Conservation (phyloP, 2,888 invertebrate species). For the Cataglyphis albicans region DNA sequence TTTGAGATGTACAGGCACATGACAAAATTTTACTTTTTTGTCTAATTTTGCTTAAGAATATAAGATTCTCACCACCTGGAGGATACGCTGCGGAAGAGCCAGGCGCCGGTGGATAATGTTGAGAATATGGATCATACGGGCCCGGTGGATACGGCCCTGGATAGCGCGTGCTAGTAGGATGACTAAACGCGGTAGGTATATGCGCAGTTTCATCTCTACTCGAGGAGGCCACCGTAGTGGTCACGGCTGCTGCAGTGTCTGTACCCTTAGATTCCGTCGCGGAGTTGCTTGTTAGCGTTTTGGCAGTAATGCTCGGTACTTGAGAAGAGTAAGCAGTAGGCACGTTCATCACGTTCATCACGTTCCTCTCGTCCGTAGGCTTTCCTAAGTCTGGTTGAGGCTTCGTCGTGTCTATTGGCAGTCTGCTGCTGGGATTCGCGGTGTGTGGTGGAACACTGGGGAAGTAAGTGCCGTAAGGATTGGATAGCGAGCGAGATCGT, state of each 20-base stretch:
- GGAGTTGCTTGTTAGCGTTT: slow-evolving; percentile 69
- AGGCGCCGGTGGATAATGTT: slow-evolving; percentile 84
- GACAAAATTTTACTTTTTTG: background rate
- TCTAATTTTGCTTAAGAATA: background rate
- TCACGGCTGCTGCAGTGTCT: slow-evolving; percentile 64
- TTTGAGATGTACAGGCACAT: background rate
- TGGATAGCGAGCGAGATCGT: slow-evolving; percentile 79
- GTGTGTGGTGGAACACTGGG: slow-evolving; percentile 79
- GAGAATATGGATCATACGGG: slow-evolving; percentile 84
- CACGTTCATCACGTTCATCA: slow-evolving; percentile 71
- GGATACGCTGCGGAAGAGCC: slow-evolving; percentile 83
- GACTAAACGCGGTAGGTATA: slow-evolving; percentile 83
- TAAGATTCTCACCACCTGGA: slow-evolving; percentile 79
- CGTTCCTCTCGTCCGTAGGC: slow-evolving; percentile 70
- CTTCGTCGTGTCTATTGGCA: slow-evolving; percentile 71
- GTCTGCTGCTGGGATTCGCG: slow-evolving; percentile 70
- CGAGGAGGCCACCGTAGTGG: slow-evolving; percentile 67
- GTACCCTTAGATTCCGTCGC: slow-evolving; percentile 66
- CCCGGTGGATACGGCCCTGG: slow-evolving; percentile 83
- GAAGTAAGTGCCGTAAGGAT: slow-evolving; percentile 83
- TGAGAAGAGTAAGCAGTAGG: slow-evolving; percentile 75
- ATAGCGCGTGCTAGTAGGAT: slow-evolving; percentile 82
- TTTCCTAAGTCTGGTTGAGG: slow-evolving; percentile 69
- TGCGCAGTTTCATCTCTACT: slow-evolving; percentile 80
- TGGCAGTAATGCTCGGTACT: slow-evolving; percentile 70